Evolutionary conservation across 2,888 invertebrate species (phyloP).

Genomic region (Stegophylla sp.): DNA sequence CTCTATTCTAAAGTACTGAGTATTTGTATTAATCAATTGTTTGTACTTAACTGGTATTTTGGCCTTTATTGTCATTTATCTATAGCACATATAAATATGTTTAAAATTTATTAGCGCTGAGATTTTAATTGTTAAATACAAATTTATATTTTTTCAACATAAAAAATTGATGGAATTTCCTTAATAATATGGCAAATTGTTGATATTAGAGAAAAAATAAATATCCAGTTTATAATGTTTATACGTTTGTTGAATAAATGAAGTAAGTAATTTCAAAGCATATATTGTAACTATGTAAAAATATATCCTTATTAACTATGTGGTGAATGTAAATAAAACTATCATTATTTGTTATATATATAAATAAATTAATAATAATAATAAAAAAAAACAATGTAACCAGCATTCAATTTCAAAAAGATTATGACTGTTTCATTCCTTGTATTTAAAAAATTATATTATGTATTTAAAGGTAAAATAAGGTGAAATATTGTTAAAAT

Average conservation of each 20-base stretch:
- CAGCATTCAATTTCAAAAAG: conserved; percentile 16
- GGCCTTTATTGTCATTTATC: background rate
- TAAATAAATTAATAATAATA: background rate
- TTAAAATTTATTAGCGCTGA: background rate
- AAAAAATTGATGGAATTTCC: too few species aligned
- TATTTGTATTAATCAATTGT: conserved; percentile 1
- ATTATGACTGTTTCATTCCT: conserved; percentile 29
- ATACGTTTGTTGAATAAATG: conserved; percentile 21
- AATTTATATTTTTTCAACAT: background rate
- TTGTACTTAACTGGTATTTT: background rate
- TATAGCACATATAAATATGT: background rate
- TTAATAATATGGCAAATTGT: background rate
- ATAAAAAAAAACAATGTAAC: background rate
- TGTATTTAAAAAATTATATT: conserved; percentile 8
- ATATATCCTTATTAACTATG: background rate
- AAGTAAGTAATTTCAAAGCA: background rate
- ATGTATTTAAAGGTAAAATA: conserved; percentile 3
- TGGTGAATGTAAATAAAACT: conserved; percentile 13
- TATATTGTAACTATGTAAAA: conserved; percentile 1
- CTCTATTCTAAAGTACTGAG: conserved; percentile 13
- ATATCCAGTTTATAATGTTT: conserved; percentile 12
- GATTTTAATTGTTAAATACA: background rate
- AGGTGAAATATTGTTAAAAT: conserved; percentile 8
- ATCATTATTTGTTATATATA: conserved; percentile 3
- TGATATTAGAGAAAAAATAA: background rate